Conservation (phyloP, 2,113 vertebrate genomes). For the Turnix velox region DNA sequence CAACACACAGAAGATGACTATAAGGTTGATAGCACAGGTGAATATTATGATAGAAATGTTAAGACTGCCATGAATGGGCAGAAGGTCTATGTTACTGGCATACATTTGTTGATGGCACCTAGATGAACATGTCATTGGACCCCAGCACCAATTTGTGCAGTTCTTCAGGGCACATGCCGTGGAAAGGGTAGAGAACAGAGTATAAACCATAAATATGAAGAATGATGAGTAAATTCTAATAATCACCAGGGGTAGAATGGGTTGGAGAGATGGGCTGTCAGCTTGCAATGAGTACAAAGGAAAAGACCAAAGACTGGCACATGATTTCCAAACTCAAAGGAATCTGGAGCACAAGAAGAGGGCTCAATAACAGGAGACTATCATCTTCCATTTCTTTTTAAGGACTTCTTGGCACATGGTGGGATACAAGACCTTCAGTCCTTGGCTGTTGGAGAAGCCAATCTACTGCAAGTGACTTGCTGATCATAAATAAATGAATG, state of each 20-base stretch:
- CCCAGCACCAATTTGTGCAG: neutral
- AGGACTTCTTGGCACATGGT: neutral
- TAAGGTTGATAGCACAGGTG: neutral
- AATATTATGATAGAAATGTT: neutral
- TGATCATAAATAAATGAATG: neutral
- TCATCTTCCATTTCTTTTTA: neutral
- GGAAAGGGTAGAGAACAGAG: neutral
- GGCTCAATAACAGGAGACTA: accelerated
- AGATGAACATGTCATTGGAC: neutral
- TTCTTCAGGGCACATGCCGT: accelerated
- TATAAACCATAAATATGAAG: neutral
- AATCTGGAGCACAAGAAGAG: neutral
- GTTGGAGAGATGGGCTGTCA: neutral
- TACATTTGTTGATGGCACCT: neutral
- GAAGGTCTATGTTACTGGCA: neutral
- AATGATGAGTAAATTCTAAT: neutral
- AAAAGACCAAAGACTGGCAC: neutral
- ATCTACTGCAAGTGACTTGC: accelerated
- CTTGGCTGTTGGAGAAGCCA: neutral
- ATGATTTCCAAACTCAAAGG: neutral
- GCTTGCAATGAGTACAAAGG: neutral
- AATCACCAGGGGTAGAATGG: neutral
- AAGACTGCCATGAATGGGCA: neutral
- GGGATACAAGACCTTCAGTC: neutral
- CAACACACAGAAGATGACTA: neutral